Base-by-base conservation (phyloP, 2,113 vertebrate genomes). In the Chlorodrepanis virens region DNA sequence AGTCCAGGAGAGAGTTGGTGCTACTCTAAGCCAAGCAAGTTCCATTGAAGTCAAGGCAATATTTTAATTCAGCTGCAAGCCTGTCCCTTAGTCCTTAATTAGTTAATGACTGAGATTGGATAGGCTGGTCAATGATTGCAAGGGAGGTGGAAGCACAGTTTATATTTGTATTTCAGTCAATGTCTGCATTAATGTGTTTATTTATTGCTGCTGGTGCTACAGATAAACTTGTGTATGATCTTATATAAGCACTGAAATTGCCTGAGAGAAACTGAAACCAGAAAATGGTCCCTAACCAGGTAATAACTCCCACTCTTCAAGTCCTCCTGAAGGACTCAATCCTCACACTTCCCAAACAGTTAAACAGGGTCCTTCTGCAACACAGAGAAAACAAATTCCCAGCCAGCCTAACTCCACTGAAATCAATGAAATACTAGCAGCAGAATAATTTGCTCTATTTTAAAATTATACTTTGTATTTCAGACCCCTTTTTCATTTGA, bases 61-160 rank as follows among this genome's bases (percentile, higher is more conserved):
- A 9, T 31, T 89, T 68, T 35, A 91, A 23, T 89, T 57, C 65
- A 82, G 61, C 25, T 78, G 35, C 9, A 40, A 87, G 45, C 44
- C 47, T 90, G 17, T 47, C 65, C 18, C 72, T 75, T 56, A 42
- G 42, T 96, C 87, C 81, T 85, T 84, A 53, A 22, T 21, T 70
- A 86, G 54, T 71, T 69, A 90, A 84, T 86, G 60, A 40, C 71
- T 93, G 39, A 56, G 60, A 50, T 94, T 89, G 94, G 91, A 68
- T 65, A 63, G n/a, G 35, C 61, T 94, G 86, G 67, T 89, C 92
- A 88, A 83, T 89, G 93, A 64, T 85, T 95, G 53, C 60, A 61
- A 56, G 54, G 42, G 81, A 63, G 52, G 23, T 61, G 64, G 79
- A 80, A 91, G 39, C 31, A 50, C 60, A 52, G 45, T 44, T 80